Evolutionary conservation across 1,140 invertebrate species (phyloP).

Genomic region (Trissolcus basalis): DNA sequence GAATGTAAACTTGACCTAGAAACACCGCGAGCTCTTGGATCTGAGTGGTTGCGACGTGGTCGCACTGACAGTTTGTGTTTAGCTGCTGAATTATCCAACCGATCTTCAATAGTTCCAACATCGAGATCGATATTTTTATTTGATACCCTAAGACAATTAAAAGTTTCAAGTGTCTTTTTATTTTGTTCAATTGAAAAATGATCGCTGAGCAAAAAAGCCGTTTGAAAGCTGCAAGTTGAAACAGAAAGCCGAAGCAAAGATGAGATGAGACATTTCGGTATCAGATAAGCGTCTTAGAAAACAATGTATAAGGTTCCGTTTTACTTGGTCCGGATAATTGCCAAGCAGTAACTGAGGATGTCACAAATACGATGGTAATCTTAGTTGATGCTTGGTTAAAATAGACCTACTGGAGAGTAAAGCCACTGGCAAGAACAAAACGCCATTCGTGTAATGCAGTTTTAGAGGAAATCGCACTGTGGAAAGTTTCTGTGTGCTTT

Average conservation of each 20-base stretch:
- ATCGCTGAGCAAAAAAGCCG: no score
- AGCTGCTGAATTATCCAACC: conserved; percentile 84
- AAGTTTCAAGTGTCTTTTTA: no score
- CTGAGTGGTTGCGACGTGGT: conserved; percentile 80
- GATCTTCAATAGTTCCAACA: conserved; percentile 76
- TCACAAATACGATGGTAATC: conserved; percentile 47
- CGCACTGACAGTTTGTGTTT: conserved; percentile 84
- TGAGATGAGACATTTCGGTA: background rate
- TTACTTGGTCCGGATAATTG: conserved; percentile 34
- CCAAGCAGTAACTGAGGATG: conserved; percentile 33
- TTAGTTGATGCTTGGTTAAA: conserved; percentile 57
- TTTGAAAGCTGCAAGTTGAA: no score
- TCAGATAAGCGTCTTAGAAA: conserved; percentile 7
- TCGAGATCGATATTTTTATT: conserved; percentile 80
- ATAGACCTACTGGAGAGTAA: conserved; percentile 62
- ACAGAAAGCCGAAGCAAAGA: no score
- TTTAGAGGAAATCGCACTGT: background rate
- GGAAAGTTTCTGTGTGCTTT: no score
- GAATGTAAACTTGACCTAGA: conserved; percentile 58
- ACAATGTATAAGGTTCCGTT: conserved; percentile 30
- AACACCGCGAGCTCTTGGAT: conserved; percentile 70
- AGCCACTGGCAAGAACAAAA: conserved; percentile 33
- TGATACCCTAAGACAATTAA: conserved; percentile 71
- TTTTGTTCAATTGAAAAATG: no score
- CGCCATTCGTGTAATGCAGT: conserved; percentile 34